Percentiles rank a stretch among this genome's conserved stretches.
Conservation (phyloP, 2,113 vertebrate genomes). For the Zapus hudsonius region DNA sequence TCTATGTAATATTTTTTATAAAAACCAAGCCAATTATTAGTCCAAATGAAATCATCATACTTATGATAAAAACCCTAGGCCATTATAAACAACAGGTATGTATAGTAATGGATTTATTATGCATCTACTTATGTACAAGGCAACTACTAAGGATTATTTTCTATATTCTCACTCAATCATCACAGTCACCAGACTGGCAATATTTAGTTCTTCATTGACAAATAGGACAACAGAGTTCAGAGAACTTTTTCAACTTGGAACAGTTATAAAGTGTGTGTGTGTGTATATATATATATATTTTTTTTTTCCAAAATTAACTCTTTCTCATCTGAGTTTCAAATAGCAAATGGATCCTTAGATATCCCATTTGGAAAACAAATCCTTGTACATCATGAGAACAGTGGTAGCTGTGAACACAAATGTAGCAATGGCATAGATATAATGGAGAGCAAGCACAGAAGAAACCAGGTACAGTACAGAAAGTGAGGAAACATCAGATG, state of each 20-base stretch:
- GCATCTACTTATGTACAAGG: background rate
- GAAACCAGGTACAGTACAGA: accelerated
- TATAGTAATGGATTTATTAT: background rate
- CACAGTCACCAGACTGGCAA: background rate
- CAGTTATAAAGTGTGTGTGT: background rate
- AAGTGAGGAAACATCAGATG: background rate
- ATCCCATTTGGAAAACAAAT: background rate
- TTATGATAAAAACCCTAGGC: background rate
- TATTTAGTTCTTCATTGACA: background rate
- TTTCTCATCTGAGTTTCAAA: background rate
- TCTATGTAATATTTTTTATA: too few relatives aligned
- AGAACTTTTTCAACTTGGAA: background rate
- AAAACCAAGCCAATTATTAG: background rate
- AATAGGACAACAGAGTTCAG: background rate
- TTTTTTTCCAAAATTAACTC: background rate
- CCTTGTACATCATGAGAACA: background rate
- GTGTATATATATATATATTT: too few relatives aligned
- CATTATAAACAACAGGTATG: background rate
- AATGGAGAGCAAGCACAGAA: background rate
- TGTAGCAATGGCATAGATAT: background rate
- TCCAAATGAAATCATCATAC: background rate
- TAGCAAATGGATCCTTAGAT: background rate
- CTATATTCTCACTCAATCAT: background rate
- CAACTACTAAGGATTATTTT: background rate
- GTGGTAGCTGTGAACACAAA: background rate